Evolutionary conservation across 2,113 vertebrate genomes (phyloP).

Genomic region (Bubo blakistoni): DNA sequence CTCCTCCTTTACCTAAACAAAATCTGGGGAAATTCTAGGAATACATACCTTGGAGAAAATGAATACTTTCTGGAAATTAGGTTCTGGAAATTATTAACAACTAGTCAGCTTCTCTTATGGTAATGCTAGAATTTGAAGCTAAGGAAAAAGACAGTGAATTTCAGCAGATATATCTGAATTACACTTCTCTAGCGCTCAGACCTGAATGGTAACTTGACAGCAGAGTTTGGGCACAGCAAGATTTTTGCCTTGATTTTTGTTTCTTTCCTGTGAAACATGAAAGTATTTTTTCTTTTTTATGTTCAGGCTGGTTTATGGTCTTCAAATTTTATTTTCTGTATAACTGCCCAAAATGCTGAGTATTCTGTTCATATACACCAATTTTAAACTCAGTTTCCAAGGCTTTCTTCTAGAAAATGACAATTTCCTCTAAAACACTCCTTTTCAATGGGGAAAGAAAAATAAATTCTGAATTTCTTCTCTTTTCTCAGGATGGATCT

Average conservation of each 20-base stretch:
- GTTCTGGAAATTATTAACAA: slow-evolving; percentile 2
- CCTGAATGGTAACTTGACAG: neutral
- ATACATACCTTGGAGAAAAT: neutral
- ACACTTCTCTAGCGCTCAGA: neutral
- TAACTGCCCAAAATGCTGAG: neutral
- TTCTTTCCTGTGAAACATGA: neutral
- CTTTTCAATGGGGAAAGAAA: neutral
- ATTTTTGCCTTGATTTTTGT: neutral
- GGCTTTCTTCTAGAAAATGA: neutral
- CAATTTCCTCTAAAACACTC: neutral
- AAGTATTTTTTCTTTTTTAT: neutral
- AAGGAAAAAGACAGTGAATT: neutral
- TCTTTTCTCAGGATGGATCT: neutral
- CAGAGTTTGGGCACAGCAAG: neutral
- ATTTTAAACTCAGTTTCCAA: slow-evolving; percentile 4
- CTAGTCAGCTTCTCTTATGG: neutral
- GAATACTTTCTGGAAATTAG: neutral
- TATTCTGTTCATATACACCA: neutral
- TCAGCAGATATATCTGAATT: neutral
- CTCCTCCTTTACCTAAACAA: neutral
- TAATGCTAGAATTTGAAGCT: neutral
- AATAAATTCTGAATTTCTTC: neutral
- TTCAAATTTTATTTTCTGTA: slow-evolving; percentile 24
- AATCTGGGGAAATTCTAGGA: neutral
- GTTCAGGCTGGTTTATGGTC: neutral